A percentile compares a stretch with the other conserved stretches of the same genome.
Conservation (phyloP, 2,888 invertebrate species). For the Neocrepidodera transversa region DNA sequence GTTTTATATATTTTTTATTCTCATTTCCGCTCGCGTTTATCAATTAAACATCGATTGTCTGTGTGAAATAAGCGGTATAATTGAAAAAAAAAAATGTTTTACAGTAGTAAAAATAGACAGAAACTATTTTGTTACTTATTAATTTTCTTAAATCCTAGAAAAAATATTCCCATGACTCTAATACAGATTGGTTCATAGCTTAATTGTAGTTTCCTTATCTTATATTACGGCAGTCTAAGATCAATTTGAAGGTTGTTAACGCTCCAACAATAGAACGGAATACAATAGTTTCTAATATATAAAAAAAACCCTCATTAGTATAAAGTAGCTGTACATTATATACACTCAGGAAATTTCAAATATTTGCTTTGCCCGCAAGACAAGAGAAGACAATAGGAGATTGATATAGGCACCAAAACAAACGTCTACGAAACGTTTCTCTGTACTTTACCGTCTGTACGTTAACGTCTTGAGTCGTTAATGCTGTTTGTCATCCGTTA, state of each 20-base stretch:
- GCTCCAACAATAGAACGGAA: no score
- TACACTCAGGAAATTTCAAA: constrained; percentile 2
- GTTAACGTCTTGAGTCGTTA: background rate
- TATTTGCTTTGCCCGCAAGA: constrained; percentile 4
- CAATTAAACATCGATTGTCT: constrained; percentile 1
- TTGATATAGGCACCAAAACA: constrained; percentile 7
- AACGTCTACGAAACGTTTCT: constrained; percentile 2
- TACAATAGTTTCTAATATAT: no score
- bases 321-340: background rate
- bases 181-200: no score
- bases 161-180: no score
- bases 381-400: constrained; percentile 7
- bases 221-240: no score
- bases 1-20: background rate
- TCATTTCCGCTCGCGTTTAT: background rate
- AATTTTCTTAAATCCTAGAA: no score
- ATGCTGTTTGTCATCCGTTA: constrained; percentile 5
- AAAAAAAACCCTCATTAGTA: constrained; percentile 1
- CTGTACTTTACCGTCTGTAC: background rate
- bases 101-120: no score
- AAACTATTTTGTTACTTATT: no score
- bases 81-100: background rate
- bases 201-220: no score
- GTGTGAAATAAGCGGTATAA: background rate
- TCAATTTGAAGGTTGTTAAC: no score